Conservation (phyloP, 2,888 invertebrate genomes). For the Drosophila neonasuta region DNA sequence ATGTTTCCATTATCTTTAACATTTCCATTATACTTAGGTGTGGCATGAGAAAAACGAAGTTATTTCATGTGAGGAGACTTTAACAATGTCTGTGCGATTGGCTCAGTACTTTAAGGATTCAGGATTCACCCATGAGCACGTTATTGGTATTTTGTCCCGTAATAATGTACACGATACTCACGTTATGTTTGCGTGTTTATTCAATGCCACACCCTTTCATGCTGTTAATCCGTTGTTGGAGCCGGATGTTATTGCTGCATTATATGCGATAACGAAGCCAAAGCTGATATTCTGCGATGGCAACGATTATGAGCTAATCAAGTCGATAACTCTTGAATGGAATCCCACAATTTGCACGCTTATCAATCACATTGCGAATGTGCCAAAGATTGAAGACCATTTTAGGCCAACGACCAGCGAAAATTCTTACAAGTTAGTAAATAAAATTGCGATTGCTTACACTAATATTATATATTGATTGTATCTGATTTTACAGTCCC, state of each 20-base stretch:
- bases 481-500: conserved; percentile 24
- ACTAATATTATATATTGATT: not conserved
- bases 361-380: conserved; percentile 21
- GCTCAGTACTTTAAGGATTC: conserved; percentile 44
- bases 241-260: conserved; percentile 24
- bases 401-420: conserved; percentile 7
- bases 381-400: conserved; percentile 26
- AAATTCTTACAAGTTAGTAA: conserved; percentile 27
- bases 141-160: conserved; percentile 60
- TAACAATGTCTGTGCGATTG: conserved; percentile 39
- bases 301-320: conserved; percentile 38
- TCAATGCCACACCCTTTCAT: conserved; percentile 62
- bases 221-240: conserved; percentile 56
- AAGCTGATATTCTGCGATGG: conserved; percentile 66
- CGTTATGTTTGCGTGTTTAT: conserved; percentile 50
- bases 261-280: conserved; percentile 57
- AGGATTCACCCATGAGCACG: conserved; percentile 52
- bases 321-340: conserved; percentile 38
- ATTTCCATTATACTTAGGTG: not conserved
- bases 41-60: conserved; percentile 32
- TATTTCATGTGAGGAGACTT: conserved; percentile 49
- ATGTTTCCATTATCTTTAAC: not conserved
- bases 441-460: not conserved
- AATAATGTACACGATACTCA: conserved; percentile 54
- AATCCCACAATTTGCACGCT: conserved; percentile 36